Base-by-base conservation (phyloP, 2,888 invertebrate species). In the Chrysolina oricalcia region DNA sequence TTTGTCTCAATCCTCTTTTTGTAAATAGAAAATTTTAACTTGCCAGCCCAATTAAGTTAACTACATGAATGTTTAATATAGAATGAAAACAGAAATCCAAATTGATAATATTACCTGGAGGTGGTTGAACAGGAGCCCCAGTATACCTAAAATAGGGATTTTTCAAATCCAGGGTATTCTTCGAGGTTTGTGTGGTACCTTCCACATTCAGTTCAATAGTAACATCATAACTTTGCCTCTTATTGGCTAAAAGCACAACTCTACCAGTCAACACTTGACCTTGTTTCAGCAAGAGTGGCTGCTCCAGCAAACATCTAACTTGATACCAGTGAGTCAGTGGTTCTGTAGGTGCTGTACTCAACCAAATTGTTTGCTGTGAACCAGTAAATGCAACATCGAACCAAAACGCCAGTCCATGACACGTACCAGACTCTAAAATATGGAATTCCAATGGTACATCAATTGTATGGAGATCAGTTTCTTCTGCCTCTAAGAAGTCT, bases 351-450 rank as follows among this genome's bases (percentile, higher is more conserved):
- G 98, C 95, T 8, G 99, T 99, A 9, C 98, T 98, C 43, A 99
- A 89, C 98, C 99, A 99, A 74, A 99, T 95, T 76, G 96, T 95
- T 86, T 97, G 95, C 75, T 93, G 93, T 63, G 93, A 93, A 48
- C 99, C 98, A 75, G 96, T 93, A 89, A 99, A 99, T 80, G 98
- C 95, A 27, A 99, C 98, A 90, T 99, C 98, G 88, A 99, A 99
- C 99, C 99, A 99, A 90, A 99, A 99, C 19, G 99, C 99, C 79
- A 99, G 90, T 1, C 99, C 99, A 86, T 99, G 99, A 81, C 98
- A 96, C 67, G 97, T 96, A 35, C 98, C 98, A 0, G 98, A 95
- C 89, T 97, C 96, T 82, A 96, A 91, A 82, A 98, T 91, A 85
- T 95, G 95, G 90, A 98, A 99, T 88, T 96, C 95, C 79, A 99